Conservation (phyloP, 2,113 vertebrate species). For the Marmota flaviventris region DNA sequence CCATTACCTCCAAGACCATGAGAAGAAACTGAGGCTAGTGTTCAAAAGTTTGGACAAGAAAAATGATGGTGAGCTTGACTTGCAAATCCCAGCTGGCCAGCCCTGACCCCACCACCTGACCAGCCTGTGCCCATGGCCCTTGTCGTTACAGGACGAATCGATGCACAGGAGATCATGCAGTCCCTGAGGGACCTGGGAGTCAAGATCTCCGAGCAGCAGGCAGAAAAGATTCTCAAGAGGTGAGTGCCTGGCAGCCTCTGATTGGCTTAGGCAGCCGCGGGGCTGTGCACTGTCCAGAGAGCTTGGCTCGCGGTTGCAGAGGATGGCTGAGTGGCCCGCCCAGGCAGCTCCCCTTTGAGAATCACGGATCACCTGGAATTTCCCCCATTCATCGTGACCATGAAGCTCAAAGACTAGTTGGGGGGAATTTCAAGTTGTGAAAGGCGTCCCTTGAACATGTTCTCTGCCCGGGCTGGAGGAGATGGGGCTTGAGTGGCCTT, state of each 20-base stretch:
- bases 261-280: background rate
- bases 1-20: conserved; percentile 97
- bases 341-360: background rate
- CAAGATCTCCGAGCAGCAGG: conserved; percentile 97
- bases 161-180: conserved; percentile 97
- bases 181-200: conserved; percentile 96
- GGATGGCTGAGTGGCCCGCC: background rate
- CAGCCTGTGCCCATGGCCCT: background rate
- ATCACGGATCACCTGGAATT: background rate
- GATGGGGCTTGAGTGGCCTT: background rate
- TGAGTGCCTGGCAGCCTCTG: conserved; percentile 76
- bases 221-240: conserved; percentile 97
- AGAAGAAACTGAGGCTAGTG: conserved; percentile 97
- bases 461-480: background rate
- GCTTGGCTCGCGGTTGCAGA: background rate
- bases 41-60: conserved; percentile 98
- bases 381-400: background rate
- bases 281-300: background rate
- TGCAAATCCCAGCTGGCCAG: fast-evolving
- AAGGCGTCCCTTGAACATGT: background rate
- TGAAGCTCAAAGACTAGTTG: background rate
- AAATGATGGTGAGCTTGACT: conserved; percentile 92
- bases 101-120: fast-evolving
- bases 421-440: background rate
- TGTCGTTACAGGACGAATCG: conserved; percentile 91